These are phyloP conservation scores for Eulemur rufifrons DNA, from an alignment of 2,113 vertebrate genomes.

Conservation along the genomic window DNA sequence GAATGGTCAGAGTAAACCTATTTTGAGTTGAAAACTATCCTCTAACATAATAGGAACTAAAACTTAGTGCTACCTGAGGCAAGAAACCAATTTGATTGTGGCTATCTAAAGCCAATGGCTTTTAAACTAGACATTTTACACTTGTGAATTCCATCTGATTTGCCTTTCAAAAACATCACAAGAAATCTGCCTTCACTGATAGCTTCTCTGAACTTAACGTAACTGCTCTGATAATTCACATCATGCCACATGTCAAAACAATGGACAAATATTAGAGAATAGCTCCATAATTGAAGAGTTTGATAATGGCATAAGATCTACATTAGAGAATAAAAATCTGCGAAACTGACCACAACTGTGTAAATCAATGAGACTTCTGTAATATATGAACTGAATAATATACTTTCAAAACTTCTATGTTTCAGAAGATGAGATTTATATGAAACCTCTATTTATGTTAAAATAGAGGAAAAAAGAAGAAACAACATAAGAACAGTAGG, in stretches of 20 bases:
- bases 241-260: background rate
- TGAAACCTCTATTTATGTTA: background rate
- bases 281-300: background rate
- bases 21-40: background rate
- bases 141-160: background rate
- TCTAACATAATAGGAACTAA: background rate
- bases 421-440: background rate
- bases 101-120: background rate
- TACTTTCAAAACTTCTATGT: background rate
- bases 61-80: background rate
- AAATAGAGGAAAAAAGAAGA: background rate
- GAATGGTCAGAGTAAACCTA: background rate
- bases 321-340: background rate
- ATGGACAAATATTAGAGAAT: background rate
- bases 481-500: background rate
- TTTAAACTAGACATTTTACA: background rate
- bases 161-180: background rate
- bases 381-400: background rate
- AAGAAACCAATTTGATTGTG: background rate
- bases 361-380: background rate
- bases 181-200: conserved; percentile 4
- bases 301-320: background rate
- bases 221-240: background rate
- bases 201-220: background rate
- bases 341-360: background rate